A percentile compares a stretch with the other conserved stretches of the same genome.
Evolutionary conservation across 2,888 invertebrate genomes (phyloP).

Genomic region (Lasioglossum malachurum): DNA sequence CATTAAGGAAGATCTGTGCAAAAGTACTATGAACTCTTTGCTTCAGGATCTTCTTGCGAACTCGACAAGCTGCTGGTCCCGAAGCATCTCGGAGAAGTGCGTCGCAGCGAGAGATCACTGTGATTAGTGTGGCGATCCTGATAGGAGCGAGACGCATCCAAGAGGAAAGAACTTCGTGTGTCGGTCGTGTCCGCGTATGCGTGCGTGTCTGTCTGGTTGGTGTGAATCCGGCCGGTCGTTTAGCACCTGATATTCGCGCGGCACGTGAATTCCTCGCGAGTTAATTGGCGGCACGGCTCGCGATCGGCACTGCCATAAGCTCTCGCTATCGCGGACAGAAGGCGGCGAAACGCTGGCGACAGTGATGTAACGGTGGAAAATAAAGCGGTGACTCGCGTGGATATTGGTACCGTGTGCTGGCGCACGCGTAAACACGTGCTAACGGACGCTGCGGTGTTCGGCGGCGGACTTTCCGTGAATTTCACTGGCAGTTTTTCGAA

Average conservation of each 20-base stretch:
- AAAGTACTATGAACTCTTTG: background rate
- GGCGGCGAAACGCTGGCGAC: constrained; percentile 60
- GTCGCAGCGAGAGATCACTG: background rate
- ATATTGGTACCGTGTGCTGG: constrained; percentile 73
- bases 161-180: background rate
- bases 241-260: background rate
- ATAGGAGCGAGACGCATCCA: background rate
- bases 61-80: background rate
- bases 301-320: constrained; percentile 1
- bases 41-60: background rate
- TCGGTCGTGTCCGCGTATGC: background rate
- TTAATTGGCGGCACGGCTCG: constrained; percentile 12
- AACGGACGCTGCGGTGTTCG: constrained; percentile 15
- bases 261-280: background rate
- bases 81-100: background rate
- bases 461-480: constrained; percentile 43
- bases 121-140: background rate
- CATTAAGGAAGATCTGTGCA: too few relatives aligned
- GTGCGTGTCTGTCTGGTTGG: background rate
- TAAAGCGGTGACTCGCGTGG: constrained; percentile 74
- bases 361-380: constrained; percentile 76
- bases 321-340: constrained; percentile 28
- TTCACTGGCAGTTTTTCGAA: constrained; percentile 64
- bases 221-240: background rate
- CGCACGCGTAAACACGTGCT: constrained; percentile 67